Percentiles rank a stretch among this genome's conserved stretches.
phyloP scores from a whole-genome alignment of 2,113 vertebrate genomes.

The Prietella phreatophila region DNA sequence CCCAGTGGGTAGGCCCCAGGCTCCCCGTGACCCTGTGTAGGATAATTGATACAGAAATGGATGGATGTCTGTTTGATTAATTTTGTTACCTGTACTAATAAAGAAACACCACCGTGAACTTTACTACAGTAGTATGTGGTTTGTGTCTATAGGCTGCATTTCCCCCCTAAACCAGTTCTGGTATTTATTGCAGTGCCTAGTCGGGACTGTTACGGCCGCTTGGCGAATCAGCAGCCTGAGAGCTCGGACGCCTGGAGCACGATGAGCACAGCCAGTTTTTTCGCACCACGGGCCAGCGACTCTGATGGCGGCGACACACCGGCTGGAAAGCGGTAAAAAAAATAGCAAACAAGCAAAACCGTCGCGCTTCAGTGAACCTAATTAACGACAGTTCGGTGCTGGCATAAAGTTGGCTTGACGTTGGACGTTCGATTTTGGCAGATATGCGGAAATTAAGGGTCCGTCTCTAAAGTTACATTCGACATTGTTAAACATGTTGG shows the following conservation, averaged over 20 bases:
- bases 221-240: constrained; percentile 55
- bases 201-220: constrained; percentile 52
- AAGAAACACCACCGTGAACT: background rate
- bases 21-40: no score
- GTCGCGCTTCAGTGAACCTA: background rate
- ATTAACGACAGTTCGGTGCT: background rate
- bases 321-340: constrained; percentile 38
- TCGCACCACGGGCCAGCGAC: constrained; percentile 28
- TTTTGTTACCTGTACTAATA: background rate
- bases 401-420: no score
- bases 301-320: constrained; percentile 39
- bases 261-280: constrained; percentile 40
- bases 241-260: constrained; percentile 55
- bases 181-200: constrained; percentile 59
- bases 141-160: background rate
- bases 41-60: no score
- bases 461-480: no score
- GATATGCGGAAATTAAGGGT: no score
- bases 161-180: background rate
- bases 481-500: no score
- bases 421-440: no score
- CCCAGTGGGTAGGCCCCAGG: no score
- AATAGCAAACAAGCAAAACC: no score
- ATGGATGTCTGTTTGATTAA: background rate
- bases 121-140: no score